Evolutionary conservation across 2,888 invertebrate species (phyloP).

Genomic region (Shargacucullia verbasci): DNA sequence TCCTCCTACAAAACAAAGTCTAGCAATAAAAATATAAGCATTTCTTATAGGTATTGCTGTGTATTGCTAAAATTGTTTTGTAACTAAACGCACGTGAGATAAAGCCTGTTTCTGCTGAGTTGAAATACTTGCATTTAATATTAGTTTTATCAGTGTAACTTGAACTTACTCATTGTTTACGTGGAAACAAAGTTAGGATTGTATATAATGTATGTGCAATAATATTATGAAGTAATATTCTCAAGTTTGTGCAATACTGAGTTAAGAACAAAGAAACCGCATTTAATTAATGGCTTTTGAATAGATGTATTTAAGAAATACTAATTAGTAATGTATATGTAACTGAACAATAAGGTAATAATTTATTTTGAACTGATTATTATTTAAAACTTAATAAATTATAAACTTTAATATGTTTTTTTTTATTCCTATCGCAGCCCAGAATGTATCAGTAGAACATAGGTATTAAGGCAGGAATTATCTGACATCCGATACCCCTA

Average conservation of each 20-base stretch:
- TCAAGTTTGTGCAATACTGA: no score
- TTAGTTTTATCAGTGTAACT: conserved; percentile 3
- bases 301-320: no score
- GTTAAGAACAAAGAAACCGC: no score
- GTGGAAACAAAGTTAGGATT: no score
- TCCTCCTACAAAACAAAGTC: not conserved
- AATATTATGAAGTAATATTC: no score
- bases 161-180: not conserved
- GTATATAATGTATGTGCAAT: no score
- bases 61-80: conserved; percentile 21
- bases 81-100: conserved; percentile 27
- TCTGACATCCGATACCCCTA: no score
- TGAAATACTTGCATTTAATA: conserved; percentile 25
- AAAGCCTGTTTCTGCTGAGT: conserved; percentile 15
- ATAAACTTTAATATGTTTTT: not conserved
- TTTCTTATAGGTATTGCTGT: not conserved
- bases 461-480: no score
- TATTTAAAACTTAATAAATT: not conserved
- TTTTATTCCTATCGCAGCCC: not conserved
- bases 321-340: no score
- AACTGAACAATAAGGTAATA: not conserved
- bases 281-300: no score
- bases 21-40: not conserved
- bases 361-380: no score
- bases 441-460: no score